Percentiles rank a stretch among this genome's conserved stretches.
Conservation (phyloP, 1,140 invertebrate species). For the Cydia splendana region DNA sequence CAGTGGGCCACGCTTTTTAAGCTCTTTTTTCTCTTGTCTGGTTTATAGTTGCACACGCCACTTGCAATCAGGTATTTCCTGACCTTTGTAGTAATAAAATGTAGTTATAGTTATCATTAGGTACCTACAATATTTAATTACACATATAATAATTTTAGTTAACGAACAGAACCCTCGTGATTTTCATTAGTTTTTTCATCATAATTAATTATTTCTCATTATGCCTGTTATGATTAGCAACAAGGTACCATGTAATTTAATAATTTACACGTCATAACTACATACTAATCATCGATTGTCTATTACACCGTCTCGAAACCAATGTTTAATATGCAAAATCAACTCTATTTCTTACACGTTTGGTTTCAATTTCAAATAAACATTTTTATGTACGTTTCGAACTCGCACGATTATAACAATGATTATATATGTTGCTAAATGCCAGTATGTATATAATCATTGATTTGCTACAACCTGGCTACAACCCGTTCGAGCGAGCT, state of each 20-base stretch:
- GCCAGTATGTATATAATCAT: not conserved
- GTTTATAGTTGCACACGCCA: too few relatives aligned
- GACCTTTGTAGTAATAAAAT: too few relatives aligned
- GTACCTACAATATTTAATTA: not conserved
- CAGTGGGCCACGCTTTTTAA: too few relatives aligned
- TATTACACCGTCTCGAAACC: not conserved
- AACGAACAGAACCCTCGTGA: not conserved
- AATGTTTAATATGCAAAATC: not conserved
- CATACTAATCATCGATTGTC: not conserved
- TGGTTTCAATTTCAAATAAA: not conserved
- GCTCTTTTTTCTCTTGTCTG: too few relatives aligned
- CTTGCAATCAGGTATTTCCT: too few relatives aligned
- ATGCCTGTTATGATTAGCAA: not conserved
- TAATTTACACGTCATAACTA: slow-evolving; percentile 14
- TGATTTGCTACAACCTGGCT: slow-evolving; percentile 3
- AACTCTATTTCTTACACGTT: not conserved
- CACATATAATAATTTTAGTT: not conserved
- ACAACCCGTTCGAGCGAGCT: slow-evolving; percentile 25
- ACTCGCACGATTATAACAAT: not conserved
- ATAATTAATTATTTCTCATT: not conserved
- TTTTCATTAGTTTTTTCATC: not conserved
- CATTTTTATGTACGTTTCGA: not conserved
- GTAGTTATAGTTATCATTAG: too few relatives aligned
- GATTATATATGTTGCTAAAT: not conserved
- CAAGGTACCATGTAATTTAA: not conserved